Evolutionary conservation across 2,888 invertebrate genomes (phyloP), one percentile per base, ranked within the genome.

Genomic region (Tetragonisca angustula): DNA sequence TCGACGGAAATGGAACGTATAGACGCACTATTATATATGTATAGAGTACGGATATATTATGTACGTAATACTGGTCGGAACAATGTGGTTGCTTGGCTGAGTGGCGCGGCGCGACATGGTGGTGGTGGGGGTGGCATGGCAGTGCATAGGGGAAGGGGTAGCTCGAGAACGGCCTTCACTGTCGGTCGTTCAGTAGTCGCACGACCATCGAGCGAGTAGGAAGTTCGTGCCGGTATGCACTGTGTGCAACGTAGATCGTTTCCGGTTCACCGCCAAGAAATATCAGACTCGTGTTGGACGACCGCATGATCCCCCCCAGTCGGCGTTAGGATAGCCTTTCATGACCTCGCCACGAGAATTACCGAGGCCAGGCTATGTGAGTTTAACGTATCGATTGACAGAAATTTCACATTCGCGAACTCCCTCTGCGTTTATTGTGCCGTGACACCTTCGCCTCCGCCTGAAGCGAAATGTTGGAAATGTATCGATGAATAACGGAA

Each of bases 171-270:
- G 52, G 68, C 73, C 83, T 79, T 80, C 76, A 52, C 32, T 54
- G 49, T 70, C 59, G 59, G 61, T 52, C 64, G 79, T 87, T 90
- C 92, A 93, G 93, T 94, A 84, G 87, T 90, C 88, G 91, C 89
- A 89, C 87, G 89, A 91, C 87, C 88, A 88, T 88, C 90, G 89
- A 79, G 83, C 81, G 67, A 87, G 77, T 43, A 81, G 80, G 85
- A 89, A 79, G 79, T 71, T 27, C n/a, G 24, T 15, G 67, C 19
- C 56, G 74, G 68, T 65, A 68, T 73, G 76, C 50, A 24, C 36
- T 68, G 62, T 49, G 32, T 50, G 54, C 62, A 50, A 74, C 69
- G 62, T 76, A 71, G 36, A 77, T 78, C 59, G 77, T 72, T 85
- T 80, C 81, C 89, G 76, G 78, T 74, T 27, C 80, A 62, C 68